phyloP scores from a whole-genome alignment of 2,888 invertebrate genomes.

The Tigriopus californicus region DNA sequence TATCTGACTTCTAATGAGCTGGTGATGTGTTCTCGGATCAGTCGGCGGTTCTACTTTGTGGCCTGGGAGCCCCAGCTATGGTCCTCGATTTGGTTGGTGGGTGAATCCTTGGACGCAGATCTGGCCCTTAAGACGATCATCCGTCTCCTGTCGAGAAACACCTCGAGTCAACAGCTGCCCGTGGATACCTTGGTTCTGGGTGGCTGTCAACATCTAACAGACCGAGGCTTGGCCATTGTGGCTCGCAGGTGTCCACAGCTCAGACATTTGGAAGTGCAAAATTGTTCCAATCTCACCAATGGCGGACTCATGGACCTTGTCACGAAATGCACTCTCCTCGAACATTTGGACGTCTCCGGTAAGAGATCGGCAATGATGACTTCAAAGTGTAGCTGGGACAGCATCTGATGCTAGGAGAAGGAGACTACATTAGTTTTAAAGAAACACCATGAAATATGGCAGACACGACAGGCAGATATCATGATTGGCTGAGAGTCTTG shows the following conservation, averaged over 20 bases:
- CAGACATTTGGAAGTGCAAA: slow-evolving; percentile 56
- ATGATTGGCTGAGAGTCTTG: no score
- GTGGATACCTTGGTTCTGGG: slow-evolving; percentile 45
- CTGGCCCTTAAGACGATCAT: slow-evolving; percentile 32
- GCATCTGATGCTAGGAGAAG: neutral
- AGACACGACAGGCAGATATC: no score
- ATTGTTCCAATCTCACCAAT: slow-evolving; percentile 52
- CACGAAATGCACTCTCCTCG: slow-evolving; percentile 55
- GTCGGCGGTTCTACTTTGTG: slow-evolving; percentile 50
- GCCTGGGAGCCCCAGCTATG: slow-evolving; percentile 59
- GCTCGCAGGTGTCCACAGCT: slow-evolving; percentile 61
- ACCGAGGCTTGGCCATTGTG: slow-evolving; percentile 52
- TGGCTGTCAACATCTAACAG: slow-evolving; percentile 50
- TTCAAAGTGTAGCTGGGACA: slow-evolving; percentile 20
- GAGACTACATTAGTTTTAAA: no score
- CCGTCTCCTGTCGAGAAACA: slow-evolving; percentile 25
- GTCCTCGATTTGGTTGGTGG: slow-evolving; percentile 44
- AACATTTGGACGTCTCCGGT: slow-evolving; percentile 62
- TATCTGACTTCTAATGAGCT: slow-evolving; percentile 50
- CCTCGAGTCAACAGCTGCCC: slow-evolving; percentile 20
- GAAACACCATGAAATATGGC: no score
- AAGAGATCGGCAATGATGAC: slow-evolving; percentile 22
- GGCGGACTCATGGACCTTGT: slow-evolving; percentile 55
- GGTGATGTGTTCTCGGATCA: slow-evolving; percentile 47
- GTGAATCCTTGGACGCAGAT: slow-evolving; percentile 42